Evolutionary conservation across 2,797 vertebrate genomes (phyloP).

Genomic region (Cheirogaleus major): DNA sequence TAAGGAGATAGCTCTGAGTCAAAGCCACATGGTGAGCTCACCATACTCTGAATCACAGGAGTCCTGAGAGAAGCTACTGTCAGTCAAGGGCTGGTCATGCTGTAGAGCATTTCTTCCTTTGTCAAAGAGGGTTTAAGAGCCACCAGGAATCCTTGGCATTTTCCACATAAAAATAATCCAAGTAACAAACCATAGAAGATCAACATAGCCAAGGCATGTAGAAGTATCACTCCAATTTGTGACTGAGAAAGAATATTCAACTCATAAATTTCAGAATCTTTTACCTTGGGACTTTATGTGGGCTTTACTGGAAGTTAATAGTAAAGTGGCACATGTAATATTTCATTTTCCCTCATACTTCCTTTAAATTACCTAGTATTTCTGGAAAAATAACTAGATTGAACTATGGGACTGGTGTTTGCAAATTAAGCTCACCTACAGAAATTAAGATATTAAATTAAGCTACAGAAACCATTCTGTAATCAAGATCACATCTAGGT

Average conservation of each 20-base stretch:
- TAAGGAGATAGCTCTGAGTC: not conserved
- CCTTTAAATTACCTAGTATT: not conserved
- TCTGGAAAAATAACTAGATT: not conserved
- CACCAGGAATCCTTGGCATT: not conserved
- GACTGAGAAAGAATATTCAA: not conserved
- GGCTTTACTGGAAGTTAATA: not conserved
- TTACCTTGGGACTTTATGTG: not conserved
- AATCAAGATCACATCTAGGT: slow-evolving; percentile 3
- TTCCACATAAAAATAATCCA: not conserved
- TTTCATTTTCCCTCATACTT: not conserved
- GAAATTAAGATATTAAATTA: not conserved
- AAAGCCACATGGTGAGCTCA: not conserved
- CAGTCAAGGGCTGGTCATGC: not conserved
- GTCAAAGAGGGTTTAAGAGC: not conserved
- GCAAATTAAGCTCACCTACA: not conserved
- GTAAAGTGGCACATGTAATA: not conserved
- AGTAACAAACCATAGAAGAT: not conserved
- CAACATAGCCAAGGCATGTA: not conserved
- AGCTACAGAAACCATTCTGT: not conserved
- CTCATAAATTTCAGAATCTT: not conserved
- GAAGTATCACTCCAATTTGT: not conserved
- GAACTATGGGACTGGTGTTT: not conserved
- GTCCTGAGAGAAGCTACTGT: not conserved
- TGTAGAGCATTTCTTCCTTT: not conserved
- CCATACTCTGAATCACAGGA: not conserved